Conservation (phyloP, 1,140 invertebrate genomes). For the fruit fly (Drosophila melanogaster) region DNA sequence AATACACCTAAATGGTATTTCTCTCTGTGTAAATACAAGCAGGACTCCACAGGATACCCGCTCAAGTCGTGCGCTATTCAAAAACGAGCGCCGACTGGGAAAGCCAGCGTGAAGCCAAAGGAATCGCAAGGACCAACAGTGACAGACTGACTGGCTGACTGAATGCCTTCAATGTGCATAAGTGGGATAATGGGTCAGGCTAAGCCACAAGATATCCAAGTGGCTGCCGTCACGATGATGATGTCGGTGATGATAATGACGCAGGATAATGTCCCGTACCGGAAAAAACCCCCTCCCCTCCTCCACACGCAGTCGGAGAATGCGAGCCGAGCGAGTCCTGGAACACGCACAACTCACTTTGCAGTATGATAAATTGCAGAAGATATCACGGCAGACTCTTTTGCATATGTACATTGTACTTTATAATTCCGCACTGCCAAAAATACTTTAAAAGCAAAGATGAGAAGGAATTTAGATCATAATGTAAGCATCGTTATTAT, state of each 20-base stretch:
- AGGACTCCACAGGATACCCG: slow-evolving; percentile 36
- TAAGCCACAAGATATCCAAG: slow-evolving; percentile 78
- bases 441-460: not conserved
- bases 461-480: not conserved
- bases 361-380: slow-evolving; percentile 80
- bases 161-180: slow-evolving; percentile 81
- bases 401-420: slow-evolving; percentile 51
- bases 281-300: slow-evolving; percentile 61
- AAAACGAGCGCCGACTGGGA: slow-evolving; percentile 35
- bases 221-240: slow-evolving; percentile 53
- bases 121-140: slow-evolving; percentile 30
- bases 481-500: not conserved
- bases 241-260: slow-evolving; percentile 45
- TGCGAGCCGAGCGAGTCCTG: slow-evolving; percentile 3
- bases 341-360: slow-evolving; percentile 52
- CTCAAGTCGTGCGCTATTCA: slow-evolving; percentile 57
- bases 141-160: slow-evolving; percentile 54
- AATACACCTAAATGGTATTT: not conserved
- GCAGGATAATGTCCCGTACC: slow-evolving; percentile 34
- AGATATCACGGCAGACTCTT: slow-evolving; percentile 67
- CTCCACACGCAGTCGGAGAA: slow-evolving; percentile 22
- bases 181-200: slow-evolving; percentile 81
- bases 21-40: slow-evolving; percentile 15
- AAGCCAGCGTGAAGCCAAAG: slow-evolving; percentile 41
- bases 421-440: slow-evolving; percentile 32